These are phyloP conservation scores for Haliclystus octoradiatus DNA, from an alignment of 30 jellyfish, hydroid and myxozoan species.

Conservation along the genomic window DNA sequence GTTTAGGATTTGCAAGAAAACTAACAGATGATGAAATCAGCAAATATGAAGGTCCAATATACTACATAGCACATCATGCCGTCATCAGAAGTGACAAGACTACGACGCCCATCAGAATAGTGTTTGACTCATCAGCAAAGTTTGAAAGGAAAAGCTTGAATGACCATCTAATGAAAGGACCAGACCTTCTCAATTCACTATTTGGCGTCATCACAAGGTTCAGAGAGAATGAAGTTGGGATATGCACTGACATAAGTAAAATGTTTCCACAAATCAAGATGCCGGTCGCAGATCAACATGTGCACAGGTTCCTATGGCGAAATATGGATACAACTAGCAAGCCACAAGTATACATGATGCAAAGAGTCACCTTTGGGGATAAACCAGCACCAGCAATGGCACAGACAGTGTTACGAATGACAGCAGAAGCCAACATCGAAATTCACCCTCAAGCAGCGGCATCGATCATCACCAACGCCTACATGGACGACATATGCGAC, in stretches of 20 bases:
- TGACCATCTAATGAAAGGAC: constrained; percentile 61
- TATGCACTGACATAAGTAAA: constrained; percentile 18
- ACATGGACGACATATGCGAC: constrained; percentile 49
- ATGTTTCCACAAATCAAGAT: constrained; percentile 21
- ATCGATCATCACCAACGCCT: constrained; percentile 4
- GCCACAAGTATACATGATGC: constrained; percentile 22
- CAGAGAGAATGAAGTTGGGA: constrained; percentile 5
- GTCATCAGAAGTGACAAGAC: constrained; percentile 11
- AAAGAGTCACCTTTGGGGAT: constrained; percentile 39
- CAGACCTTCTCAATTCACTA: constrained; percentile 14
- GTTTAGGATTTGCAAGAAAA: constrained; percentile 8
- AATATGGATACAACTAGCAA: constrained; percentile 2
- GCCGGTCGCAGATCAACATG: constrained; percentile 34
- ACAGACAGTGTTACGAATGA: constrained; percentile 19
- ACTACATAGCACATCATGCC: constrained; percentile 58
- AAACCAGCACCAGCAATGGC: constrained; percentile 53
- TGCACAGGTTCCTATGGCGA: constrained; percentile 43
- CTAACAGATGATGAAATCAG: constrained; percentile 20
- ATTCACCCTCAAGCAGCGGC: constrained; percentile 26
- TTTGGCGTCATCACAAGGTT: too few relatives aligned
- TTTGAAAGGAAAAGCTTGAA: constrained; percentile 40
- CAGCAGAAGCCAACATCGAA: constrained; percentile 18
- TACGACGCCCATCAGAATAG: constrained; percentile 9
- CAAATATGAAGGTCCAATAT: constrained; percentile 38
- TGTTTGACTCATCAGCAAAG: constrained; percentile 5